These are phyloP conservation scores for Cabera pusaria DNA, from an alignment of 2,888 invertebrate genomes.

Conservation along the genomic window DNA sequence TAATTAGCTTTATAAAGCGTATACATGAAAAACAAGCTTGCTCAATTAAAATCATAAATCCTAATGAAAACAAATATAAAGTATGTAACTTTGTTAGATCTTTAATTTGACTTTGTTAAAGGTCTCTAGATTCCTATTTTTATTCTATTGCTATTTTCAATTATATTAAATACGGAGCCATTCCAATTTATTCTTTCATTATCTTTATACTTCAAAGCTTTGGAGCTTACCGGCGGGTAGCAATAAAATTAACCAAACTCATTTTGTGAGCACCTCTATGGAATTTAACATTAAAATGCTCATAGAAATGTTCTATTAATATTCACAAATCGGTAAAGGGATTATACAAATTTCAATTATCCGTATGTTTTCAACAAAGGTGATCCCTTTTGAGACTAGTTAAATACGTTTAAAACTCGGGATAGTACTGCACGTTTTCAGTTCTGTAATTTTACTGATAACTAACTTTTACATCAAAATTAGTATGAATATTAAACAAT, in stretches of 20 bases:
- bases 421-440: conserved; percentile 24
- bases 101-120: too few species aligned
- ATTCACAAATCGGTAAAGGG: conserved; percentile 45
- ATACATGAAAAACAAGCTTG: too few species aligned
- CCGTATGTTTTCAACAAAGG: conserved; percentile 37
- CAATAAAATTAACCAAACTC: conserved; percentile 17
- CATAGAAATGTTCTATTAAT: conserved; percentile 40
- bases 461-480: too few species aligned
- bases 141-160: too few species aligned
- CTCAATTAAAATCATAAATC: too few species aligned
- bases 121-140: too few species aligned
- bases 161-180: too few species aligned
- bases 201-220: conserved; percentile 9
- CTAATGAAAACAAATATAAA: too few species aligned
- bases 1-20: too few species aligned
- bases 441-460: too few species aligned
- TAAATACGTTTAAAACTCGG: conserved; percentile 33
- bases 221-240: conserved; percentile 7
- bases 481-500: too few species aligned
- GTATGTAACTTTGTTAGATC: too few species aligned
- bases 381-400: conserved; percentile 47
- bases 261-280: conserved; percentile 14
- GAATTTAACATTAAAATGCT: conserved; percentile 28
- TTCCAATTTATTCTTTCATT: neutral
- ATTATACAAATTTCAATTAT: conserved; percentile 47